These are phyloP conservation scores for Nephila pilipes DNA, from an alignment of 1,140 invertebrate genomes.

Conservation along the genomic window DNA sequence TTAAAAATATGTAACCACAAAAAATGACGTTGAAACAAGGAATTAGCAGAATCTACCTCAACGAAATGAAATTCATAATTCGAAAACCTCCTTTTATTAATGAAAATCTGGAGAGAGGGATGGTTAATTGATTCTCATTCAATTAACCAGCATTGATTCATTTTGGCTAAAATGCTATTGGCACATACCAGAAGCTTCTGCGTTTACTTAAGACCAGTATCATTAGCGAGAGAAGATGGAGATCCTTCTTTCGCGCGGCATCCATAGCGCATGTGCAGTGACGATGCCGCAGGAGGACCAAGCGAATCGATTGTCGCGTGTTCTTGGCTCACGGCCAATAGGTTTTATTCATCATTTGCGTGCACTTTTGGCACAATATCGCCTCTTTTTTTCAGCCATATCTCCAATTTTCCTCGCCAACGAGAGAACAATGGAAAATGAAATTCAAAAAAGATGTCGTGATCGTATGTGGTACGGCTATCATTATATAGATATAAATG, in stretches of 20 bases:
- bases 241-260: constrained; percentile 46
- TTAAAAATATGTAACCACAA: no score
- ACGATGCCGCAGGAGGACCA: constrained; percentile 70
- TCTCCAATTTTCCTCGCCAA: neutral
- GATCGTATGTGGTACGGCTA: neutral
- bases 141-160: constrained; percentile 37
- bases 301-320: constrained; percentile 75
- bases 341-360: constrained; percentile 19
- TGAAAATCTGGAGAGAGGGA: no score
- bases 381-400: constrained; percentile 15
- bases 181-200: neutral
- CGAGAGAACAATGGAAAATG: neutral
- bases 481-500: no score
- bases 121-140: constrained; percentile 12
- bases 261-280: constrained; percentile 59
- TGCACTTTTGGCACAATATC: constrained; percentile 36
- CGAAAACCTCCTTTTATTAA: no score
- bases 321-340: constrained; percentile 73
- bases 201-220: constrained; percentile 2
- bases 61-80: no score
- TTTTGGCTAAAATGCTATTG: neutral
- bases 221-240: constrained; percentile 2
- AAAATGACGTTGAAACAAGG: no score
- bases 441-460: neutral
- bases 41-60: no score